Evolutionary conservation across 2,797 vertebrate species (phyloP).

Genomic region (Centroberyx gerrardi): DNA sequence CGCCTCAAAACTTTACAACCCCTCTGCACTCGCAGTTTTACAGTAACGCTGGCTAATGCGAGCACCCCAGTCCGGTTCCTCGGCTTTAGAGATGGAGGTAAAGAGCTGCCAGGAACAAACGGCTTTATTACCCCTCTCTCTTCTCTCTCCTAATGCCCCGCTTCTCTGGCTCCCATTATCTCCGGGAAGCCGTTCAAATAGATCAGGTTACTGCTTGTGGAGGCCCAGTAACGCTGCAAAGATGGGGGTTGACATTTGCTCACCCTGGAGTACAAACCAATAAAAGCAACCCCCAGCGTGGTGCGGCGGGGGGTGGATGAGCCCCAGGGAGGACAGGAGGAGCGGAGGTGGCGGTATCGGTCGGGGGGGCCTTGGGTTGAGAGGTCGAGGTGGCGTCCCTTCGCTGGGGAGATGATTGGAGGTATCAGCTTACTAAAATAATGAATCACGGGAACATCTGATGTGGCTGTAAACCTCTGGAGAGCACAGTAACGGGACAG

Average conservation of each 20-base stretch:
- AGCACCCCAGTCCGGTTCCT: slow-evolving; percentile 34
- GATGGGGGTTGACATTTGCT: slow-evolving; percentile 31
- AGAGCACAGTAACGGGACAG: slow-evolving; percentile 2
- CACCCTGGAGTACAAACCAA: slow-evolving; percentile 44
- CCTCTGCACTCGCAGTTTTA: slow-evolving; percentile 70
- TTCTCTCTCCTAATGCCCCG: slow-evolving; percentile 35
- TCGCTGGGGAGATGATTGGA: slow-evolving; percentile 35
- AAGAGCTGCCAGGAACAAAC: slow-evolving; percentile 70
- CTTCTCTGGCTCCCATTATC: slow-evolving; percentile 71
- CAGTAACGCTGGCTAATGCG: slow-evolving; percentile 67
- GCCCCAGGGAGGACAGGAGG: slow-evolving; percentile 16
- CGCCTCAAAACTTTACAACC: slow-evolving; percentile 76
- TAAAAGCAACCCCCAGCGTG: slow-evolving; percentile 47
- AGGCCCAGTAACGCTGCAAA: slow-evolving; percentile 30
- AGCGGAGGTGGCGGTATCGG: background rate
- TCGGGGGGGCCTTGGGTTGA: background rate
- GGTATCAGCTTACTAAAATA: slow-evolving; percentile 9
- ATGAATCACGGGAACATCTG: slow-evolving; percentile 4
- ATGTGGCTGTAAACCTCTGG: background rate
- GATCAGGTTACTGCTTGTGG: slow-evolving; percentile 60
- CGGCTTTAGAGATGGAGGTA: slow-evolving; percentile 20
- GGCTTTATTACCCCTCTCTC: slow-evolving; percentile 45
- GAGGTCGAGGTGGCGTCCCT: slow-evolving; percentile 31
- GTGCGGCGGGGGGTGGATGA: background rate
- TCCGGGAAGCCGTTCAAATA: slow-evolving; percentile 61